These are phyloP conservation scores for Scolanthus callimorphus DNA, from an alignment of 92 coral and sea anemone species.

Conservation along the genomic window DNA sequence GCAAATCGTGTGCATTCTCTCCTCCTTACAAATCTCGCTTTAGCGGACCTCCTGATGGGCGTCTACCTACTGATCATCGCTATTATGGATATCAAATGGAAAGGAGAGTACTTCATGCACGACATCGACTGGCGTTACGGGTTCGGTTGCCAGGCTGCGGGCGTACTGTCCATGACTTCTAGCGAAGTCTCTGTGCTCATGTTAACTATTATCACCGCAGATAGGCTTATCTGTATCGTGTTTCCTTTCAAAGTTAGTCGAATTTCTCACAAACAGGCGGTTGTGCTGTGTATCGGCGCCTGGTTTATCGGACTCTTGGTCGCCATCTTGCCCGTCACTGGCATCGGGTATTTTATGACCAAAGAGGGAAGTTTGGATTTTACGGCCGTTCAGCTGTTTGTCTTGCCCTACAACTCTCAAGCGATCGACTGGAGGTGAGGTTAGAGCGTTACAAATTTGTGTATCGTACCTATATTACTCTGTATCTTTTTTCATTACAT, in stretches of 20 bases:
- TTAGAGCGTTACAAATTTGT: too few species aligned
- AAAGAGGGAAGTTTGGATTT: conserved; percentile 15
- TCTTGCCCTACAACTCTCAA: conserved; percentile 41
- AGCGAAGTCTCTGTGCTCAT: conserved; percentile 44
- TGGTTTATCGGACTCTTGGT: conserved; percentile 30
- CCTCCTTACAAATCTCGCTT: conserved; percentile 44
- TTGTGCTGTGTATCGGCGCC: not conserved
- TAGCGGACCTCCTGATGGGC: conserved; percentile 63
- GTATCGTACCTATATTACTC: too few species aligned
- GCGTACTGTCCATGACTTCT: conserved; percentile 35
- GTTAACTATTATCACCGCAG: conserved; percentile 42
- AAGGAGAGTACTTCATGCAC: conserved; percentile 41
- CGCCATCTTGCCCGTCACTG: conserved; percentile 18
- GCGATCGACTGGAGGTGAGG: conserved; percentile 49
- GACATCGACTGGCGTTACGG: conserved; percentile 41
- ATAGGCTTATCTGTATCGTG: conserved; percentile 38
- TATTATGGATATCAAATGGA: conserved; percentile 22
- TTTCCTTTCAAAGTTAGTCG: conserved; percentile 26
- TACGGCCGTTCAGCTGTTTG: conserved; percentile 58
- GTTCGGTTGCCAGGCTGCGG: conserved; percentile 25
- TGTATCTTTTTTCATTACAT: conserved; percentile 43
- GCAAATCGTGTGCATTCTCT: conserved; percentile 36
- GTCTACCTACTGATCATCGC: conserved; percentile 44
- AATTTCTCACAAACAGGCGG: conserved; percentile 5
- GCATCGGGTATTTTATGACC: conserved; percentile 27